Evolutionary conservation across 2,113 vertebrate genomes (phyloP).

Genomic region (Ochotona curzoniae): DNA sequence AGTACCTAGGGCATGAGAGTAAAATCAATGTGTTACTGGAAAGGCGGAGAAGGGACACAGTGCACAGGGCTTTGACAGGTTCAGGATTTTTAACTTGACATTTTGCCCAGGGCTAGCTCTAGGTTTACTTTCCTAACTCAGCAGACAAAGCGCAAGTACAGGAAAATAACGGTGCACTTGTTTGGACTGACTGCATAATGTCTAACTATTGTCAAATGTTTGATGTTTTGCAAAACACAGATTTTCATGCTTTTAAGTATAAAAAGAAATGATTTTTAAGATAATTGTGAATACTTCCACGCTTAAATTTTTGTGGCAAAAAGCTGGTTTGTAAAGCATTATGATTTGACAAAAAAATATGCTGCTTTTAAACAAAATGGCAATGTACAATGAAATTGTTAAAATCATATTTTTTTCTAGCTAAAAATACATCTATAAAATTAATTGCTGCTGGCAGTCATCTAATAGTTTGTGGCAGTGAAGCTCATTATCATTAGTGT

Average conservation of each 20-base stretch:
- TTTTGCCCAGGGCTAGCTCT: slow-evolving; percentile 39
- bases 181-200: not conserved
- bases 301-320: not conserved
- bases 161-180: not conserved
- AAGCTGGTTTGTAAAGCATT: not conserved
- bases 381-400: not conserved
- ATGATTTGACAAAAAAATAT: not conserved
- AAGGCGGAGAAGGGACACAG: not conserved
- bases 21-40: not conserved
- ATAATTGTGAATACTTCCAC: too few relatives aligned
- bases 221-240: not conserved
- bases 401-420: not conserved
- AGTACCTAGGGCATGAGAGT: not conserved
- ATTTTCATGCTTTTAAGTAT: not conserved
- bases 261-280: not conserved
- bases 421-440: not conserved
- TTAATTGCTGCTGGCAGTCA: not conserved
- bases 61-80: not conserved
- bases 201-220: not conserved
- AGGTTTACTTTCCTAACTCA: not conserved
- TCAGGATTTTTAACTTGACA: slow-evolving; percentile 13
- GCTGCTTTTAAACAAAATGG: not conserved
- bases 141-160: not conserved
- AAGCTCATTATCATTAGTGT: not conserved
- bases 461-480: not conserved